Percentiles rank a stretch among this genome's conserved stretches.
Evolutionary conservation across 2,113 vertebrate species (phyloP).

Genomic region (Pterocles gutturalis): DNA sequence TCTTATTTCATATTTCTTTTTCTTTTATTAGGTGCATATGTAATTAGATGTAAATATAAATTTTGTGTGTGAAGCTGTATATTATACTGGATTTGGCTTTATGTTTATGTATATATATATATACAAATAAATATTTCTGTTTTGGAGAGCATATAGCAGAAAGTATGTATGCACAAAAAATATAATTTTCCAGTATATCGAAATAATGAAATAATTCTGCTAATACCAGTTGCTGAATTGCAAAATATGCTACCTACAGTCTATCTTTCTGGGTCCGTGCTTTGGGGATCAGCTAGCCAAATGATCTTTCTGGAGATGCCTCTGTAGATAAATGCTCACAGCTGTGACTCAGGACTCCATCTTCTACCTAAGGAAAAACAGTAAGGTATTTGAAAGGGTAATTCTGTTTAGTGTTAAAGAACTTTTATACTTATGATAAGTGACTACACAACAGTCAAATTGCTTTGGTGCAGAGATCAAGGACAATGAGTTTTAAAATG

Average conservation of each 20-base stretch:
- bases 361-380: neutral
- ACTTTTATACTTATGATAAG: neutral
- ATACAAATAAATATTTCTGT: rapidly evolving
- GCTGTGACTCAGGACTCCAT: neutral
- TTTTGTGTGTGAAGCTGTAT: neutral
- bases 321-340: neutral
- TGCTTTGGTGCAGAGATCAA: neutral
- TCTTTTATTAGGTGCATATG: neutral
- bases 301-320: neutral
- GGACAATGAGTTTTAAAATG: neutral
- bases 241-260: neutral
- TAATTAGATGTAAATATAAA: neutral
- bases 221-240: neutral
- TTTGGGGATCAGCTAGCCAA: neutral
- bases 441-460: neutral
- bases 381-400: neutral
- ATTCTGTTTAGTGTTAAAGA: neutral
- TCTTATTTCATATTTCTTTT: neutral
- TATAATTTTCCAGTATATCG: neutral
- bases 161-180: neutral
- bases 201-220: neutral
- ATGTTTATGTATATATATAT: rapidly evolving
- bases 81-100: neutral
- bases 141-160: neutral
- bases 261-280: neutral